phyloP scores from a whole-genome alignment of 2,797 vertebrate species.

The Chelonia mydas region DNA sequence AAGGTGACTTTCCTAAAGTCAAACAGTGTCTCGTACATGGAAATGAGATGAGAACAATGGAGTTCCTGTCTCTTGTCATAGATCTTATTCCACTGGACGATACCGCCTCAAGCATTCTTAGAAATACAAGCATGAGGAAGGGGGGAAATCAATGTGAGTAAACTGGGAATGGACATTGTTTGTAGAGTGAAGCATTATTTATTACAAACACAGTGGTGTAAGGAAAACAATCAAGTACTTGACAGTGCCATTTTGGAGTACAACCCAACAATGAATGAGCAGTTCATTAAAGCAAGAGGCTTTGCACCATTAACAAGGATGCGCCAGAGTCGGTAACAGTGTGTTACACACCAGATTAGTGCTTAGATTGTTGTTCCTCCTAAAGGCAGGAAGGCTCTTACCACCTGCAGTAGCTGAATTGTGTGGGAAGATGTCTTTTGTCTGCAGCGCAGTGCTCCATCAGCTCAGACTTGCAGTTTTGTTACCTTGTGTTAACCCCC shows the following conservation, averaged over 20 bases:
- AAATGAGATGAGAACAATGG: neutral
- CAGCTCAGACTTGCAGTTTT: neutral
- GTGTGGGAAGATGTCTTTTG: neutral
- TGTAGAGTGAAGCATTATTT: neutral
- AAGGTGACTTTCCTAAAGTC: neutral
- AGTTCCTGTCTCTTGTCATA: neutral
- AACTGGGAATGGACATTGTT: neutral
- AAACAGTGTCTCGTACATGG: neutral
- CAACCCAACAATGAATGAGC: neutral
- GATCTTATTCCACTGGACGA: too few relatives aligned
- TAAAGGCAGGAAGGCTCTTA: neutral
- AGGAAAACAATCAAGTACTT: neutral
- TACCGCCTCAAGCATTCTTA: neutral
- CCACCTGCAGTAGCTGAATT: neutral
- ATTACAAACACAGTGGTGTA: neutral
- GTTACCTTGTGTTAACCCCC: neutral
- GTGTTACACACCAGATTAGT: neutral
- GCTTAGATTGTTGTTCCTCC: neutral
- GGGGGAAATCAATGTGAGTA: neutral
- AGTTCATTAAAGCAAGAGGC: neutral
- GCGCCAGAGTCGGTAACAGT: neutral
- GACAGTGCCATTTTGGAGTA: neutral
- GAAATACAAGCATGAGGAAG: neutral
- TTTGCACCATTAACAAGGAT: neutral
- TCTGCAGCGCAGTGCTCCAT: neutral